Conservation (phyloP, 2,113 vertebrate species). For the Tetrax tetrax region DNA sequence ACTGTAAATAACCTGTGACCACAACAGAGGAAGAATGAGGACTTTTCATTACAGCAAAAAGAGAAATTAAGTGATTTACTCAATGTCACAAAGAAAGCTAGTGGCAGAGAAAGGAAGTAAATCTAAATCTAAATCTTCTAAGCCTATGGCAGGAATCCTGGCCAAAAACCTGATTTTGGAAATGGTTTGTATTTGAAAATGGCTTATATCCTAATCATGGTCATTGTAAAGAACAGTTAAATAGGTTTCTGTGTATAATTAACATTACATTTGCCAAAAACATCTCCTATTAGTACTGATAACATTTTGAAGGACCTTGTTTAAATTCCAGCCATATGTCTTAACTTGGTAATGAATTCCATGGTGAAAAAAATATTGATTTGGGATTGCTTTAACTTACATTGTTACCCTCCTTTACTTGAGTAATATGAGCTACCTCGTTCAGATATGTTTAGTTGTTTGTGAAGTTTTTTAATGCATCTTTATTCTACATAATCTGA, state of each 20-base stretch:
- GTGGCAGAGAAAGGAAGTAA: neutral
- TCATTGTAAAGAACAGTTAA: slow-evolving; percentile 6
- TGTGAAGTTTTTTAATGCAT: neutral
- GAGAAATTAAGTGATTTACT: neutral
- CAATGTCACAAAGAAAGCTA: neutral
- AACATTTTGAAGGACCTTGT: neutral
- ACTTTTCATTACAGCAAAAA: neutral
- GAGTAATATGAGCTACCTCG: neutral
- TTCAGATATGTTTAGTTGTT: neutral
- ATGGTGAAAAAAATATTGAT: slow-evolving; percentile 9
- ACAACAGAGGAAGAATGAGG: neutral
- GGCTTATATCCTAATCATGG: neutral
- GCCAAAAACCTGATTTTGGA: neutral
- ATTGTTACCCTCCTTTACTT: neutral
- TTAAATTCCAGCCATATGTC: slow-evolving; percentile 26
- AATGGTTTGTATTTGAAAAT: slow-evolving; percentile 10
- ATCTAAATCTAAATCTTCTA: neutral
- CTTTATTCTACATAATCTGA: neutral
- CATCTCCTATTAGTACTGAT: neutral
- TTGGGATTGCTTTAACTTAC: neutral
- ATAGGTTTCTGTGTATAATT: slow-evolving; percentile 12
- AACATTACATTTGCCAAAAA: neutral
- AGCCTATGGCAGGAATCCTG: neutral
- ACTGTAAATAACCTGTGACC: neutral
- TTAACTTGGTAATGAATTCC: slow-evolving; percentile 22